Evolutionary conservation across 2,797 vertebrate genomes (phyloP), one percentile per base, ranked within the genome.

Genomic region (Antennarius maculatus): DNA sequence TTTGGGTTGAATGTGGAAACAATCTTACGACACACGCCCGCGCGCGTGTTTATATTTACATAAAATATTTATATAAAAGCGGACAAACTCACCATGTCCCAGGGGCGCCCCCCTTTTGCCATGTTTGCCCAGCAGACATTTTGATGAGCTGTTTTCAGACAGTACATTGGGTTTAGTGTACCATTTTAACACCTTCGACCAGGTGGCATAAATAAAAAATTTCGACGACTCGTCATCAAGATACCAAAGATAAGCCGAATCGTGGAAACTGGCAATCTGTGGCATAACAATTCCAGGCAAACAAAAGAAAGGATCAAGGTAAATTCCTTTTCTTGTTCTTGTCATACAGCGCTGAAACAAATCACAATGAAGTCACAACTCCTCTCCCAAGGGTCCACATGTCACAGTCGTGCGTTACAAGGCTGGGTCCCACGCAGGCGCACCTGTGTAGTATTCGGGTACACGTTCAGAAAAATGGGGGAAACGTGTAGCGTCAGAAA

Each of bases 1-100:
- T 23, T 23, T 23, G 23, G 23, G 23, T 23, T 23, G 1, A 23
- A 23, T 23, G 23, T 34, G 31, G 31, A 34, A 34, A 34, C 31
- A 34, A 34, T 23, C 23, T 23, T 23, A 23, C 23, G 2, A 23
- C 31, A 8, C 31, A 8, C 31, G 31, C 7, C 5, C 31, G 31
- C 31, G 31, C 4, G 31, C 3, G 31, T 8, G 31, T 23, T 23
- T 23, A 23, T 23, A 23, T 23, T 23, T 23, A 23, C 23, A 23
- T 23, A 23, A 23, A 23, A 23, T 23, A 23, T 23, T 23, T 23
- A 23, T 23, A 23, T 23, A 23, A 23, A 23, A 23, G 23, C 1
- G 18, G 12, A 17, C 15, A 2, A 5, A 80, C 87, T 90, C 77
- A 91, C 89, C 86, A 0, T 80, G 82, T 27, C 87, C 69, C 27